Evolutionary conservation across 2,113 vertebrate genomes (phyloP).

Genomic region (Peucedramus taeniatus): DNA sequence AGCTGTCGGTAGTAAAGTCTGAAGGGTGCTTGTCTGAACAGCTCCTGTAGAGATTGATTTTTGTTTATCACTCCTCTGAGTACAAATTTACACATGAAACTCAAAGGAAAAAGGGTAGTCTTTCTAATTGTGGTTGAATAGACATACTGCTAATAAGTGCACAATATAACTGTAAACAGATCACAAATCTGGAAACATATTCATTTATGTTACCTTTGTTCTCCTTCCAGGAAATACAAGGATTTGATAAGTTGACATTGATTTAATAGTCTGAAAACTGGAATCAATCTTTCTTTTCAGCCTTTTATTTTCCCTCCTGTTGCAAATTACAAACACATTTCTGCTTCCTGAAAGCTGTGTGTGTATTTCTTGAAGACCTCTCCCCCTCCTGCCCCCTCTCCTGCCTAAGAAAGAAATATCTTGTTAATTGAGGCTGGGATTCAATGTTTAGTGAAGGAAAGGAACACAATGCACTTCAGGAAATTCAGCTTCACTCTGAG

Average conservation of each 20-base stretch:
- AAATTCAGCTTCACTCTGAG: neutral
- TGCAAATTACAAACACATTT: slow-evolving; percentile 73
- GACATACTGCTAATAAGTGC: slow-evolving; percentile 50
- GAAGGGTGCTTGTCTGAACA: slow-evolving; percentile 46
- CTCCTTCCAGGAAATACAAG: slow-evolving; percentile 55
- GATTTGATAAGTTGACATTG: slow-evolving; percentile 67
- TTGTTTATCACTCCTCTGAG: slow-evolving; percentile 50
- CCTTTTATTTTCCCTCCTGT: slow-evolving; percentile 63
- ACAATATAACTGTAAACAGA: slow-evolving; percentile 65
- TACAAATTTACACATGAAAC: slow-evolving; percentile 48
- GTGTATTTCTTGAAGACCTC: slow-evolving; percentile 27
- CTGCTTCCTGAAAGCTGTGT: slow-evolving; percentile 30
- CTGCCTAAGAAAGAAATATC: slow-evolving; percentile 47
- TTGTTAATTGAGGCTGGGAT: slow-evolving; percentile 69
- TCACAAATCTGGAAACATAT: slow-evolving; percentile 55
- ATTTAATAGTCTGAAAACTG: slow-evolving; percentile 66
- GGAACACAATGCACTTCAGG: neutral
- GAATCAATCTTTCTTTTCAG: slow-evolving; percentile 61
- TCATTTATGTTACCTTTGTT: slow-evolving; percentile 56
- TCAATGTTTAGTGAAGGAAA: slow-evolving; percentile 41
- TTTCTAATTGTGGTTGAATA: slow-evolving; percentile 53
- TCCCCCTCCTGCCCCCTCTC: neutral
- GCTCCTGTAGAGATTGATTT: slow-evolving; percentile 23
- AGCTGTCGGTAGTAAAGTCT: slow-evolving; percentile 55
- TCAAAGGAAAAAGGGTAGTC: slow-evolving; percentile 7